These are phyloP conservation scores for Sipha flava DNA, from an alignment of 1,140 invertebrate genomes.

Conservation along the genomic window DNA sequence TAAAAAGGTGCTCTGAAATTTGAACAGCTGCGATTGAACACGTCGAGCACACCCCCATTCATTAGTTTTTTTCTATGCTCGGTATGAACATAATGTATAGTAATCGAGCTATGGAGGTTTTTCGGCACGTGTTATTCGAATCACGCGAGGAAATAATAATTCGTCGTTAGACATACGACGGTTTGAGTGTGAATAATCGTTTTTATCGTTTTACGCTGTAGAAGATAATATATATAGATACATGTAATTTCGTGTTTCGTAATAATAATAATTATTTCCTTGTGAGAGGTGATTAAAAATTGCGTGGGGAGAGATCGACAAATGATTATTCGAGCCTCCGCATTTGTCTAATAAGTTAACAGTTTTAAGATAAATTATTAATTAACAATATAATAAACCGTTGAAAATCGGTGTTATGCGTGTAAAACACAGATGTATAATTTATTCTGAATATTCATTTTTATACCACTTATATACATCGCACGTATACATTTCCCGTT, in stretches of 20 bases:
- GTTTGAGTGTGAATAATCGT: background rate
- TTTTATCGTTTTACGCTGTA: background rate
- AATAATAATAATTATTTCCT: background rate
- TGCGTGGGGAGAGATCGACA: background rate
- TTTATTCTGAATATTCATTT: background rate
- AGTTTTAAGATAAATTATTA: background rate
- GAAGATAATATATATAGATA: background rate
- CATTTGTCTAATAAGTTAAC: background rate
- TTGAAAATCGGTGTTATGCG: too few relatives aligned
- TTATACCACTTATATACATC: too few relatives aligned
- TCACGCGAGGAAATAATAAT: background rate
- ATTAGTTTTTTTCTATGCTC: background rate
- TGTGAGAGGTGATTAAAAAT: too few relatives aligned
- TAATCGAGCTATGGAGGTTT: background rate
- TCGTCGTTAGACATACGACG: background rate
- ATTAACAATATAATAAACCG: background rate
- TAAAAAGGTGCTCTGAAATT: background rate
- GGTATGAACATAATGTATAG: background rate
- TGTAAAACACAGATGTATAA: too few relatives aligned
- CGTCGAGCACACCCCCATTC: background rate
- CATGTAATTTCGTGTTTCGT: background rate
- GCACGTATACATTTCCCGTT: too few relatives aligned
- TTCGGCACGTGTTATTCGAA: background rate
- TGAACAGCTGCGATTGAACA: conserved; percentile 3
- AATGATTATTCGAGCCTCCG: background rate